Percentiles rank a stretch among this genome's conserved stretches.
Evolutionary conservation across 2,797 vertebrate genomes (phyloP).

Genomic region (Poeciliopsis gracilis): DNA sequence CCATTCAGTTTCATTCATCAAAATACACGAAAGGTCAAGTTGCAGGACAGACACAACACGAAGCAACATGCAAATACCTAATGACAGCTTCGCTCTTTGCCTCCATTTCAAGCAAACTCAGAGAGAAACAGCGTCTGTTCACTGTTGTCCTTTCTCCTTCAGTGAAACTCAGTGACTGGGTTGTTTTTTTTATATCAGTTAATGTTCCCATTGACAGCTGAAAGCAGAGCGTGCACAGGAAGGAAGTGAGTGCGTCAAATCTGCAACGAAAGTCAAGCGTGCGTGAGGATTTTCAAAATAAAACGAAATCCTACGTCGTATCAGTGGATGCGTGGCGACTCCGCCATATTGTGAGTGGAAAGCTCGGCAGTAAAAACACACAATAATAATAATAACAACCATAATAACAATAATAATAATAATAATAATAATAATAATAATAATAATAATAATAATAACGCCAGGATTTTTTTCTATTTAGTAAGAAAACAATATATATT

Average conservation of each 20-base stretch:
- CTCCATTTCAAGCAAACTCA: slow-evolving; percentile 41
- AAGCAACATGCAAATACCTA: slow-evolving; percentile 49
- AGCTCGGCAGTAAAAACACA: background rate
- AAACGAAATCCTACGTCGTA: background rate
- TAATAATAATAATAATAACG: no score
- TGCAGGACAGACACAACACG: background rate
- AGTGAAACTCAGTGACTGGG: fast-evolving
- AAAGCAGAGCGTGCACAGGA: no score
- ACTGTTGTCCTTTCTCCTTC: background rate
- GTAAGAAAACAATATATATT: background rate
- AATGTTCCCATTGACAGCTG: background rate
- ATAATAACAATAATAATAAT: no score
- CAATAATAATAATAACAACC: no score
- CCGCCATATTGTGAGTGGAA: background rate
- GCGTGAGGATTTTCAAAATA: slow-evolving; percentile 35
- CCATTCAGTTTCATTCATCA: background rate
- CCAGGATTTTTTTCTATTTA: background rate
- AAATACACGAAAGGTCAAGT: slow-evolving; percentile 31
- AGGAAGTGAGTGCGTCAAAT: background rate
- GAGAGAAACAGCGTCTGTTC: background rate
- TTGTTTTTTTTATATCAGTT: background rate
- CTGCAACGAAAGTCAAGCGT: background rate
- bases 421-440: no score
- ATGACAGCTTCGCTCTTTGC: slow-evolving; percentile 31
- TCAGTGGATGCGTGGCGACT: background rate